Conservation (phyloP, 2,888 invertebrate species). For the Lampropteryx suffumata region DNA sequence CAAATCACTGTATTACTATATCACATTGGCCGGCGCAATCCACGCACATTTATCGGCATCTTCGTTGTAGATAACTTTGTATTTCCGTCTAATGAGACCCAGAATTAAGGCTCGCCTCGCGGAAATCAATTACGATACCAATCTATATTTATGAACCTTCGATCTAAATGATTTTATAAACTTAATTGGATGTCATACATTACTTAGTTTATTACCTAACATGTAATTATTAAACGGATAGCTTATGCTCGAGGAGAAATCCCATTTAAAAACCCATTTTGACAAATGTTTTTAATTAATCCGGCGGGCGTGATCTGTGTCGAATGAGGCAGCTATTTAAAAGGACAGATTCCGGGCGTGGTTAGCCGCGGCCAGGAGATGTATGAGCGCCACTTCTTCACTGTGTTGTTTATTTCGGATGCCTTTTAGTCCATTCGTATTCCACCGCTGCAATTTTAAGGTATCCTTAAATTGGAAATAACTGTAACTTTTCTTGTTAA, state of each 20-base stretch:
- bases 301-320: constrained; percentile 65
- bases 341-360: constrained; percentile 69
- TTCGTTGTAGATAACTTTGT: constrained; percentile 40
- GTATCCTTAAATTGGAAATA: constrained; percentile 41
- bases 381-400: constrained; percentile 54
- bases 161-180: constrained; percentile 56
- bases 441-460: constrained; percentile 37
- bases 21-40: constrained; percentile 49
- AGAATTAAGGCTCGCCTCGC: constrained; percentile 49
- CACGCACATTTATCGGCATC: constrained; percentile 50
- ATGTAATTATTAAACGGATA: constrained; percentile 58
- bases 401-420: constrained; percentile 48
- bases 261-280: constrained; percentile 63
- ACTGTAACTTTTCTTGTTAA: constrained; percentile 53
- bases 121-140: constrained; percentile 58
- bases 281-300: constrained; percentile 77
- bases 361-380: constrained; percentile 51
- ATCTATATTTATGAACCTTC: constrained; percentile 55
- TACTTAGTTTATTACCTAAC: constrained; percentile 60
- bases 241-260: constrained; percentile 55
- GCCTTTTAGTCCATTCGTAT: constrained; percentile 37
- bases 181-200: constrained; percentile 65
- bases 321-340: constrained; percentile 62
- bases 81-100: constrained; percentile 46
- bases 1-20: constrained; percentile 63